These are phyloP conservation scores for Pelosia muscerda DNA, from an alignment of 2,888 invertebrate genomes.

Conservation along the genomic window DNA sequence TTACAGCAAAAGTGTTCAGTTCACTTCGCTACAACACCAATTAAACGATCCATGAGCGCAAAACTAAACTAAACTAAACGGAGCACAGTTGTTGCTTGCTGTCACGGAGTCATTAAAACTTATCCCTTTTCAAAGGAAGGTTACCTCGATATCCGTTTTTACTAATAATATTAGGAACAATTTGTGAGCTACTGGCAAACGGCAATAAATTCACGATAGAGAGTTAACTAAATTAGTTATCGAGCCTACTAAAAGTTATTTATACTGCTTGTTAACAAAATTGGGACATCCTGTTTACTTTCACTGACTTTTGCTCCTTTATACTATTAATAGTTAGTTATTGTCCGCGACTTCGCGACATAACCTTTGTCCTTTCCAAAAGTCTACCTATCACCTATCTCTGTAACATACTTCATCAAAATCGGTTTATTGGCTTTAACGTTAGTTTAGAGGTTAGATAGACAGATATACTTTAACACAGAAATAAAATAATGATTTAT, in stretches of 20 bases:
- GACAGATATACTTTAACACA: no score
- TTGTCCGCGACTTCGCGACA: no score
- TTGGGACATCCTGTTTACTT: neutral
- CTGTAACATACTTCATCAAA: no score
- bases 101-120: constrained; percentile 68
- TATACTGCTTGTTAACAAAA: neutral
- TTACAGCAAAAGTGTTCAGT: neutral
- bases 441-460: no score
- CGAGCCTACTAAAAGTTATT: constrained; percentile 38
- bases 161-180: constrained; percentile 52
- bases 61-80: constrained; percentile 35
- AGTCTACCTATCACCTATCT: no score
- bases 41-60: neutral
- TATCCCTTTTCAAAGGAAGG: constrained; percentile 56
- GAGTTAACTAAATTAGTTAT: constrained; percentile 39
- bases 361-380: no score
- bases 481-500: no score
- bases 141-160: constrained; percentile 46
- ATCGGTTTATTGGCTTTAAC: no score
- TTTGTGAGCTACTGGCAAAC: constrained; percentile 29
- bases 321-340: no score
- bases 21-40: neutral
- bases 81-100: constrained; percentile 52
- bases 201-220: constrained; percentile 42
- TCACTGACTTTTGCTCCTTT: neutral